phyloP scores from a whole-genome alignment of 1,140 invertebrate genomes.

The Drosophila murphyi region DNA sequence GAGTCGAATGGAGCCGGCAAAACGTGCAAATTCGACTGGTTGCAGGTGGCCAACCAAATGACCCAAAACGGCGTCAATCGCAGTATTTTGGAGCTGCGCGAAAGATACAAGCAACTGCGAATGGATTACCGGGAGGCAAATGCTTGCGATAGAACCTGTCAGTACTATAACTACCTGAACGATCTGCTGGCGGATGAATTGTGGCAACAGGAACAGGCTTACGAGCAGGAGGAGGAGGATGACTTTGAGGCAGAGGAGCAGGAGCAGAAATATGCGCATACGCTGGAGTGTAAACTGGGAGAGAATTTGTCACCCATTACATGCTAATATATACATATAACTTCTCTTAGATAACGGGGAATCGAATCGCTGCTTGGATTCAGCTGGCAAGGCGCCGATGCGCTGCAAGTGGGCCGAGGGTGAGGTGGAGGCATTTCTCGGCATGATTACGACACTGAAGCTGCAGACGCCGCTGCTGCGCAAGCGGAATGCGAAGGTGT shows the following conservation, averaged over 20 bases:
- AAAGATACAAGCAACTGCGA: constrained; percentile 23
- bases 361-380: not conserved
- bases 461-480: constrained; percentile 42
- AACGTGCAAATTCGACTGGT: constrained; percentile 18
- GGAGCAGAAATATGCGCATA: constrained; percentile 53
- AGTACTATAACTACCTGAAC: constrained; percentile 29
- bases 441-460: constrained; percentile 37
- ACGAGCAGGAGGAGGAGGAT: not conserved
- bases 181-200: constrained; percentile 18
- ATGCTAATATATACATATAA: not conserved
- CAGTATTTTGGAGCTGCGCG: constrained; percentile 10
- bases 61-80: not conserved
- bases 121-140: constrained; percentile 21
- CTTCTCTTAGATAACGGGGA: constrained; percentile 11
- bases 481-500: constrained; percentile 54
- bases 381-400: not conserved
- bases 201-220: not conserved
- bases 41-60: constrained; percentile 30
- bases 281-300: constrained; percentile 29
- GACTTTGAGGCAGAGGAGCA: not conserved
- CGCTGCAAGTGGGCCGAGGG: constrained; percentile 42
- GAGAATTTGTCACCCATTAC: no score
- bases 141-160: constrained; percentile 17
- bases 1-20: not conserved
- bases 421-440: constrained; percentile 49